phyloP scores from a whole-genome alignment of 2,888 invertebrate genomes.

The Rhagonycha fulva region DNA sequence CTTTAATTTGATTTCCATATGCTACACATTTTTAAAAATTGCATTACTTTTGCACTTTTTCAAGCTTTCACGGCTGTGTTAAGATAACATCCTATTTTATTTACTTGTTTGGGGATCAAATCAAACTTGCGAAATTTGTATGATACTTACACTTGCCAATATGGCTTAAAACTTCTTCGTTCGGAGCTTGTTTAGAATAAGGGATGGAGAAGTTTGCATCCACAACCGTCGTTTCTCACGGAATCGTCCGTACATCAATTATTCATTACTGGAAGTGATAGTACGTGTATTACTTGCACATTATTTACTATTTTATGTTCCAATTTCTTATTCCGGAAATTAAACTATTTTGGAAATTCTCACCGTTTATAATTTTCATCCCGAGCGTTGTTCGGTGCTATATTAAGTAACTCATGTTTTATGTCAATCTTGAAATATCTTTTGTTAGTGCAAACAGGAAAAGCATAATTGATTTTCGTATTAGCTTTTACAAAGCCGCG shows the following conservation, averaged over 20 bases:
- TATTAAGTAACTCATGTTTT: too few species aligned
- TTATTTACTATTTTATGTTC: constrained; percentile 7
- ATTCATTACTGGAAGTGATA: constrained; percentile 28
- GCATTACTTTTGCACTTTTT: background rate
- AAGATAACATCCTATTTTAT: background rate
- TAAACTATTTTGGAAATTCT: background rate
- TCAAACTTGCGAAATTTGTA: constrained; percentile 17
- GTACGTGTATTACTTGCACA: constrained; percentile 13
- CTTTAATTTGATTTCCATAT: background rate
- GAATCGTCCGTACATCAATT: constrained; percentile 29
- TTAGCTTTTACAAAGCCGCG: too few species aligned
- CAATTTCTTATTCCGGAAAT: background rate
- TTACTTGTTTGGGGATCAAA: constrained; percentile 5
- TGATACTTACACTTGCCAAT: constrained; percentile 10
- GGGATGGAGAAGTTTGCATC: constrained; percentile 25
- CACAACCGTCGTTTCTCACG: constrained; percentile 31
- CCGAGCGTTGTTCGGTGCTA: too few species aligned
- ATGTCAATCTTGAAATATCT: too few species aligned
- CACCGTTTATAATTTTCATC: too few species aligned
- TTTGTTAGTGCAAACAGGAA: too few species aligned
- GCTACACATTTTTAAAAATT: background rate
- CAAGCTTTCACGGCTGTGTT: background rate
- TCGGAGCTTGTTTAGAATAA: constrained; percentile 21
- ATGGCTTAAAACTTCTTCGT: constrained; percentile 25
- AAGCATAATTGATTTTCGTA: too few species aligned